A percentile compares a stretch with the other conserved stretches of the same genome.
Conservation (phyloP, 2,888 invertebrate genomes). For the Seira ritae region DNA sequence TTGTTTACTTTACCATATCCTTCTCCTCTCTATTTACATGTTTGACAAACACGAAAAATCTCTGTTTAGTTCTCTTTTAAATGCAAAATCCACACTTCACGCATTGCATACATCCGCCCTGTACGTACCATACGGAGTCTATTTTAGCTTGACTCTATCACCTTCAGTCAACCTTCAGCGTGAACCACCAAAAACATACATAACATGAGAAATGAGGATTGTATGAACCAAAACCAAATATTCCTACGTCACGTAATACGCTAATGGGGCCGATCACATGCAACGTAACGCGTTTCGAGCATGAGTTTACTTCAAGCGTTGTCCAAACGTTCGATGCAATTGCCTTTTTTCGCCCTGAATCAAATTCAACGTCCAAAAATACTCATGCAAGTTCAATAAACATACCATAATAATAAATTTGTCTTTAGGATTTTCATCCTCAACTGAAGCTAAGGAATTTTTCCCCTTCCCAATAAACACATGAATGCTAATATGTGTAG, state of each 20-base stretch:
- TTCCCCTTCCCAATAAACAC: constrained; percentile 55
- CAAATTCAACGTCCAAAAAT: too few species aligned
- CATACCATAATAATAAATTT: constrained; percentile 43
- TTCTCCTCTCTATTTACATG: constrained; percentile 31
- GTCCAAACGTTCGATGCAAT: too few species aligned
- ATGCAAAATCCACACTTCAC: constrained; percentile 1
- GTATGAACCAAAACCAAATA: too few species aligned
- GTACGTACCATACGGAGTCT: neutral
- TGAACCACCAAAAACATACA: neutral
- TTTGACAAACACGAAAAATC: constrained; percentile 46
- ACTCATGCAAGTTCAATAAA: constrained; percentile 53
- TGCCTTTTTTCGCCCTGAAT: too few species aligned
- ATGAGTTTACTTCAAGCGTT: too few species aligned
- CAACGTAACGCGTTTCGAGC: too few species aligned
- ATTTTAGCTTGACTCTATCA: constrained; percentile 13
- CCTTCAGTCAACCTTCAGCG: constrained; percentile 56
- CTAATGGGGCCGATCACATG: too few species aligned
- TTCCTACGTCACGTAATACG: too few species aligned
- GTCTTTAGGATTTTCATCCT: constrained; percentile 3
- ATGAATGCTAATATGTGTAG: constrained; percentile 38
- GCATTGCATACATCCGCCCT: too few species aligned
- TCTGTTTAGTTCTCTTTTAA: neutral
- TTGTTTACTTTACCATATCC: constrained; percentile 51
- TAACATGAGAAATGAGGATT: constrained; percentile 30
- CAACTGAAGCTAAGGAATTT: too few species aligned